Percentiles rank a stretch among this genome's conserved stretches.
Conservation (phyloP, 2,888 invertebrate genomes). For the Deilephila elpenor region DNA sequence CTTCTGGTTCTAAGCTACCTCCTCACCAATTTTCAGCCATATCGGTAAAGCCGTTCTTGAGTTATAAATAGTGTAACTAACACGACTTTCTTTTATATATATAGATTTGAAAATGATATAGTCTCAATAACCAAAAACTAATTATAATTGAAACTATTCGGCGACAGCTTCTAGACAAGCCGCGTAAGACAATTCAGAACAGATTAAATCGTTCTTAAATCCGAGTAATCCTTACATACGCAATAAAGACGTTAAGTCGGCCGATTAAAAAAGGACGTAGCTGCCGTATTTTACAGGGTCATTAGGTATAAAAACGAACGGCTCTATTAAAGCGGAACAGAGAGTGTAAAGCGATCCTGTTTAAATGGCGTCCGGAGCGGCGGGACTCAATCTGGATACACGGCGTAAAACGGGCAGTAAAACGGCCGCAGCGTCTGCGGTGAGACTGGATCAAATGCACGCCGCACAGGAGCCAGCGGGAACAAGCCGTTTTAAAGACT, state of each 20-base stretch:
- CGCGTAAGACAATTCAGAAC: background rate
- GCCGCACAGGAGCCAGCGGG: slow-evolving; percentile 39
- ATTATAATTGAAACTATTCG: background rate
- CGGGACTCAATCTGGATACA: slow-evolving; percentile 74
- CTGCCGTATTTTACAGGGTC: slow-evolving; percentile 69
- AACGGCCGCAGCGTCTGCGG: slow-evolving; percentile 56
- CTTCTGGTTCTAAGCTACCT: too few relatives aligned
- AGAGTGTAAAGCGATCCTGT: slow-evolving; percentile 73
- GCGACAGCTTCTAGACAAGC: too few relatives aligned
- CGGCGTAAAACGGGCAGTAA: slow-evolving; percentile 75
- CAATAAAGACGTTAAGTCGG: slow-evolving; percentile 38
- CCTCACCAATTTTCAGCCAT: too few relatives aligned
- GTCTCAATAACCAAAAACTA: background rate
- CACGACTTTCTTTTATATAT: too few relatives aligned
- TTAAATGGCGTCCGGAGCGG: slow-evolving; percentile 58
- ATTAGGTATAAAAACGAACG: slow-evolving; percentile 74
- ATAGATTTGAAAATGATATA: background rate
- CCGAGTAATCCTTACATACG: slow-evolving; percentile 23
- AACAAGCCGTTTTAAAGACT: background rate
- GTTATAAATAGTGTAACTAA: too few relatives aligned
- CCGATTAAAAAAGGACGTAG: slow-evolving; percentile 40
- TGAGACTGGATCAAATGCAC: slow-evolving; percentile 41
- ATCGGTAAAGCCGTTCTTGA: too few relatives aligned
- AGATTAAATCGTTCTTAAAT: slow-evolving; percentile 2
- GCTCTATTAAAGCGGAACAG: slow-evolving; percentile 73